Evolutionary conservation across 1,140 invertebrate genomes (phyloP).

Genomic region (Drosophila albomicans): DNA sequence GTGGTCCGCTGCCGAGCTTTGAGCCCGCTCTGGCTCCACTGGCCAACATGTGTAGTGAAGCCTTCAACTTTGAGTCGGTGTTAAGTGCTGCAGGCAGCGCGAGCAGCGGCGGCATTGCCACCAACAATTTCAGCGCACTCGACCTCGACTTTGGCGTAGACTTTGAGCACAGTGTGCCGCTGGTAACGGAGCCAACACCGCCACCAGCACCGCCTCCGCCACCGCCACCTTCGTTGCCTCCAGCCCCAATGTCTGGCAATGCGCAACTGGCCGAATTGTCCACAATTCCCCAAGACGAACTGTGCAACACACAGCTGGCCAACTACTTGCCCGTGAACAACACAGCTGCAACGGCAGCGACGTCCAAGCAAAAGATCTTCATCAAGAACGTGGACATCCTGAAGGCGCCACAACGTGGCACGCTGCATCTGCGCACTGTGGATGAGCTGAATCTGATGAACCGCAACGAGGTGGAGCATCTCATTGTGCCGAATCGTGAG

Average conservation of each 20-base stretch:
- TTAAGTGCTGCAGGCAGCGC: slow-evolving; percentile 41
- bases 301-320: slow-evolving; percentile 34
- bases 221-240: neutral
- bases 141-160: slow-evolving; percentile 69
- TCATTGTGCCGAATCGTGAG: slow-evolving; percentile 89
- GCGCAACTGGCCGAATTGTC: slow-evolving; percentile 29
- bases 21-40: slow-evolving; percentile 60
- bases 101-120: slow-evolving; percentile 4
- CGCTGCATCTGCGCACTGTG: slow-evolving; percentile 79
- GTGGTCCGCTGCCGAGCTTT: slow-evolving; percentile 57
- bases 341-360: neutral
- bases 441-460: slow-evolving; percentile 84
- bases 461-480: slow-evolving; percentile 77
- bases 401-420: slow-evolving; percentile 73
- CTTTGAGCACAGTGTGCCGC: slow-evolving; percentile 50
- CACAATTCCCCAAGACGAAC: slow-evolving; percentile 30
- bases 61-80: slow-evolving; percentile 64
- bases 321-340: slow-evolving; percentile 44
- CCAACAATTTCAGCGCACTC: slow-evolving; percentile 62
- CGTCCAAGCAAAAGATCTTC: slow-evolving; percentile 77
- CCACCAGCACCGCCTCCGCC: slow-evolving; percentile 23
- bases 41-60: slow-evolving; percentile 62
- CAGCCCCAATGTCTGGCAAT: neutral
- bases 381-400: slow-evolving; percentile 82
- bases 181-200: slow-evolving; percentile 50